phyloP scores from a whole-genome alignment of 1,140 invertebrate species.

The Cydia strobilella region DNA sequence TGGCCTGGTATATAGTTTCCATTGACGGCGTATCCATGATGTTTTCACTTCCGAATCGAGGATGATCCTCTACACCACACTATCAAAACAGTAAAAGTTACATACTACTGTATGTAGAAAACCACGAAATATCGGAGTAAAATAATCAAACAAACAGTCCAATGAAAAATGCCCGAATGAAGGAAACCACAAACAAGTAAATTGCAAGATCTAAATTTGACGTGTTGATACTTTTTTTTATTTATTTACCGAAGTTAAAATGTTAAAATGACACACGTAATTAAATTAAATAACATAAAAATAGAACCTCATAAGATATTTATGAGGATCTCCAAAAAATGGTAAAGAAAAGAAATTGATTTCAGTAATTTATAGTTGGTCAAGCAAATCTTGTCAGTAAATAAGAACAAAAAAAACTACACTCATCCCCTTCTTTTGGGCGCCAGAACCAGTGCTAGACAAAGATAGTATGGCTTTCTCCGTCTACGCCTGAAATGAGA shows the following conservation, averaged over 20 bases:
- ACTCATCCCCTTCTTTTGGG: too few relatives aligned
- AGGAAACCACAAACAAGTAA: neutral
- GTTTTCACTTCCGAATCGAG: constrained; percentile 38
- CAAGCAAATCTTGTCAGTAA: too few relatives aligned
- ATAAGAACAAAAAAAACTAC: too few relatives aligned
- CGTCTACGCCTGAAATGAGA: too few relatives aligned
- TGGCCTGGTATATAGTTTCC: constrained; percentile 74
- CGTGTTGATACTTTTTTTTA: neutral
- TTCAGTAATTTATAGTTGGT: too few relatives aligned
- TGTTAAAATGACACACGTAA: too few relatives aligned
- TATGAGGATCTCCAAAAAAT: too few relatives aligned
- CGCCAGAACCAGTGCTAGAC: too few relatives aligned
- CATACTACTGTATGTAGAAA: constrained; percentile 36
- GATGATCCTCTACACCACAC: constrained; percentile 47
- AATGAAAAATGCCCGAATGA: constrained; percentile 29
- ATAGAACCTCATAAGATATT: too few relatives aligned
- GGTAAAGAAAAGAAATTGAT: too few relatives aligned
- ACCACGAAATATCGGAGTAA: constrained; percentile 29
- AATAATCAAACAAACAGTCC: constrained; percentile 29
- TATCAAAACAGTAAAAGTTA: constrained; percentile 48
- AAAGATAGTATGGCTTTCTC: too few relatives aligned
- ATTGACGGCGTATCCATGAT: constrained; percentile 71
- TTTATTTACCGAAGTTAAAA: neutral
- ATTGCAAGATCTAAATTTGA: constrained; percentile 12
- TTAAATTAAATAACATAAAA: too few relatives aligned